Evolutionary conservation across 1,140 invertebrate species (phyloP), one percentile per base, ranked within the genome.

Genomic region (Homalodisca vitripennis): DNA sequence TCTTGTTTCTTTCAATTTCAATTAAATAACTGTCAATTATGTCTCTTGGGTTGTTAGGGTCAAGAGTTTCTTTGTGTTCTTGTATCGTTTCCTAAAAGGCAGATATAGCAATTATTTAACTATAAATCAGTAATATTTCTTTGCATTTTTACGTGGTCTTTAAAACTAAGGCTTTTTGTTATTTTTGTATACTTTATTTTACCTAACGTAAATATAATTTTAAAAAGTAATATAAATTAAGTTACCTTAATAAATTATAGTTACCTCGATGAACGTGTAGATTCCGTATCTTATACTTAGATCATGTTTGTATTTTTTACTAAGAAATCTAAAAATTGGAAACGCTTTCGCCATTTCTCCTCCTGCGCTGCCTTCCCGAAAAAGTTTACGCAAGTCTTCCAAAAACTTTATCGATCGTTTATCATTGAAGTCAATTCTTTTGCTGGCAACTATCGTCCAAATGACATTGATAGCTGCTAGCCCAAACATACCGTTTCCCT

Each of bases 11-110:
- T 41, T 80, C 74, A 31, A 84, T 79, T 73, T 84, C 79, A 27
- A 77, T 71, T 0, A 85, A 68, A 68, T 84, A 85, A 46, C 77
- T 77, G 67, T 84, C 83, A 30, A 84, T 83, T 68, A 84, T 80
- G 71, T 84, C 82, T 48, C 79, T 73, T 12, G 74, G 73, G 3
- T 79, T 70, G 13, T 77, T 77, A 10, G 71, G 34, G n/a, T 72
- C 71, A 73, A 75, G 73, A 3, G 76, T 78, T 51, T 73, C 62
- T 57, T 80, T 79, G 32, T 82, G 81, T 30, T 66, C 75, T 2
- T 70, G 51, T 26, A 84, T 76, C 62, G 78, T 74, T 13, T 80
- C 74, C 79, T 83, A 66, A 29, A 60, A 67, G 86, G 74, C 71
- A n/a, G n/a, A n/a, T n/a, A n/a, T n/a, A n/a, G n/a, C n/a, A n/a